These are phyloP conservation scores for human (Homo sapiens) DNA, from an alignment of 2,113 vertebrate species.

Conservation along the genomic window GRCh38 chrX:134145001-134145500, in stretches of 20 bases:
- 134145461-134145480: too few species aligned
- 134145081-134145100: background rate
- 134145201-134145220: background rate
- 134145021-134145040: background rate
- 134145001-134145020: background rate
- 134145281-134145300: background rate
- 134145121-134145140: background rate
- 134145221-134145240: background rate
- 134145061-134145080: background rate
- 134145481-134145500: too few species aligned
- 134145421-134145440: too few species aligned
- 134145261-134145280: background rate
- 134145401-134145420: too few species aligned
- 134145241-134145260: background rate
- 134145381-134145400: too few species aligned
- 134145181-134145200: background rate
- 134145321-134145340: background rate
- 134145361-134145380: background rate
- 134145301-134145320: background rate
- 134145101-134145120: background rate
- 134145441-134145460: too few species aligned
- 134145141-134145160: background rate
- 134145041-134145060: background rate
- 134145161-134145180: background rate
- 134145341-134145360: background rate